phyloP scores from a whole-genome alignment of 2,888 invertebrate species.

The Himalopsyche anomala region DNA sequence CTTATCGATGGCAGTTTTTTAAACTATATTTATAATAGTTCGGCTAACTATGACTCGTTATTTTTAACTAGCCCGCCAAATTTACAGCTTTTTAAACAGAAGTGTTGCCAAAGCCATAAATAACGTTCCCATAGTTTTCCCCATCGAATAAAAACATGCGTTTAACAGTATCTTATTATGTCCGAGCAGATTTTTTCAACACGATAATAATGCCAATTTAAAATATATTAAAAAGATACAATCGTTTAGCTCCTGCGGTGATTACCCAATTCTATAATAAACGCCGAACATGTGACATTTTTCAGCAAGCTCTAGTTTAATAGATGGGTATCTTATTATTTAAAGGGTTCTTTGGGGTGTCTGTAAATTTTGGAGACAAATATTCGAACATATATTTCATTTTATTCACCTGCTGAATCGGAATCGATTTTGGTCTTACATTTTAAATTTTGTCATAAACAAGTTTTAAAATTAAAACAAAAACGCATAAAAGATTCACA shows the following conservation, averaged over 20 bases:
- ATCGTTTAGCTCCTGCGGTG: slow-evolving; percentile 46
- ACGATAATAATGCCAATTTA: slow-evolving; percentile 55
- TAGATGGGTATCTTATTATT: slow-evolving; percentile 56
- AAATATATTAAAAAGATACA: slow-evolving; percentile 57
- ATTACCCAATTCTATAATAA: slow-evolving; percentile 31
- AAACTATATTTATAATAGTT: slow-evolving; percentile 49
- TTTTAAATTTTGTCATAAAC: neutral
- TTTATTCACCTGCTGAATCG: slow-evolving; percentile 52
- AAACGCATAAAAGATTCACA: neutral
- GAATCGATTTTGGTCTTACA: neutral
- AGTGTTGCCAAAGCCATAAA: slow-evolving; percentile 50
- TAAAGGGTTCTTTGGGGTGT: slow-evolving; percentile 61
- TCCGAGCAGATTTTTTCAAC: slow-evolving; percentile 45
- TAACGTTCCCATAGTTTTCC: neutral
- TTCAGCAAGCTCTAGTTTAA: slow-evolving; percentile 56
- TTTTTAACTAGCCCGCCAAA: slow-evolving; percentile 34
- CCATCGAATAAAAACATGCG: slow-evolving; percentile 45
- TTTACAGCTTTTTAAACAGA: slow-evolving; percentile 42
- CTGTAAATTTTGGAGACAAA: slow-evolving; percentile 49
- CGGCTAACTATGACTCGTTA: slow-evolving; percentile 43
- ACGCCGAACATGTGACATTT: slow-evolving; percentile 53
- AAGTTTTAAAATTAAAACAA: neutral
- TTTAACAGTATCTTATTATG: slow-evolving; percentile 51
- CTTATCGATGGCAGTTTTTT: slow-evolving; percentile 49
- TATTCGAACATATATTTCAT: slow-evolving; percentile 50